Percentiles rank a stretch among this genome's conserved stretches.
Evolutionary conservation across 2,113 vertebrate species (phyloP).

Genomic region (Butastur rufipennis): DNA sequence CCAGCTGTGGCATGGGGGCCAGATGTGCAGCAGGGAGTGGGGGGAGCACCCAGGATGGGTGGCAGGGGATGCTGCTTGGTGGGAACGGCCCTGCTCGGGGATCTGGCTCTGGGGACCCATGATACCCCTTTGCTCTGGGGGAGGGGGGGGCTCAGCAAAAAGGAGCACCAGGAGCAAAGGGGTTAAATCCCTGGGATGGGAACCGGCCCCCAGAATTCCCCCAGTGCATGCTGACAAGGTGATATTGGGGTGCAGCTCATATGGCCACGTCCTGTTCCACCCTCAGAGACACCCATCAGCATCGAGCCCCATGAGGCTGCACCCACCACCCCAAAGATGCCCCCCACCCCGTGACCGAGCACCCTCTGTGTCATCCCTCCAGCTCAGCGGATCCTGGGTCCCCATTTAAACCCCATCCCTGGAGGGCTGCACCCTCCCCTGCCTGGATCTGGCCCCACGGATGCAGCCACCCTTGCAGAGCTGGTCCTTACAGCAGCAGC

Average conservation of each 20-base stretch:
- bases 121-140: neutral
- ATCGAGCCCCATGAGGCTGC: neutral
- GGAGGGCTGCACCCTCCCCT: neutral
- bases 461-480: neutral
- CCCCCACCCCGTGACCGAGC: neutral
- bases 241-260: neutral
- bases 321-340: neutral
- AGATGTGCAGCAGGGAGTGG: neutral
- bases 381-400: too few species aligned
- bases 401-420: neutral
- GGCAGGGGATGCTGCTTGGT: neutral
- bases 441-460: neutral
- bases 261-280: neutral
- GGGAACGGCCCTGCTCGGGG: neutral
- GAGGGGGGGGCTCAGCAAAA: neutral
- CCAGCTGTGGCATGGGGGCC: neutral
- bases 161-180: neutral
- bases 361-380: accelerated
- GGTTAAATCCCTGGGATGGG: neutral
- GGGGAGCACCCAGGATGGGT: neutral
- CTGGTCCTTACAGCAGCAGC: neutral
- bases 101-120: accelerated
- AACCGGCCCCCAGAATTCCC: too few species aligned
- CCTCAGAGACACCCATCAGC: neutral
- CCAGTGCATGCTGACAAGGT: neutral